Evolutionary conservation across 2,888 invertebrate genomes (phyloP).

Genomic region (Ferrisia virgata): DNA sequence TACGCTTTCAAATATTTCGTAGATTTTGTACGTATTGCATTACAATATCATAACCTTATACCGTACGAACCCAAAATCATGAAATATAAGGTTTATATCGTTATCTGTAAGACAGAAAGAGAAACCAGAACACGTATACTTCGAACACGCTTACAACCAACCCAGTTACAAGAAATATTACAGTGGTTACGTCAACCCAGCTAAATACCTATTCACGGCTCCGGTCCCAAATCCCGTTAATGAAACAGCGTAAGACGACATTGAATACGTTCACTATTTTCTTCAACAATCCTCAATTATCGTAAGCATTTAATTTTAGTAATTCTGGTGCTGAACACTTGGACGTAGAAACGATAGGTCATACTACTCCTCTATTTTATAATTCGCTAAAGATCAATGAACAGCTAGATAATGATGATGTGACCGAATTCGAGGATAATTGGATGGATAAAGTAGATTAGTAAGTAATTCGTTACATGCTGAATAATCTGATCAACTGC

Average conservation of each 20-base stretch:
- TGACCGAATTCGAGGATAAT: slow-evolving; percentile 27
- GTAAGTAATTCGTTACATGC: not conserved
- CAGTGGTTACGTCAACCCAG: slow-evolving; percentile 31
- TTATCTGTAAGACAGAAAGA: not conserved
- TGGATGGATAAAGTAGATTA: slow-evolving; percentile 35
- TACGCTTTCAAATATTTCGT: slow-evolving; percentile 38
- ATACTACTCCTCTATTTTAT: slow-evolving; percentile 11
- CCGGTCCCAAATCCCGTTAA: not conserved
- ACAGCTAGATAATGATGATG: not conserved
- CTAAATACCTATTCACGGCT: slow-evolving; percentile 30
- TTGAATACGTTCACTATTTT: too few relatives aligned
- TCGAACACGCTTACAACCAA: slow-evolving; percentile 37
- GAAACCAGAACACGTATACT: slow-evolving; percentile 33
- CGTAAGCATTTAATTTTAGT: not conserved
- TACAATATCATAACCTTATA: not conserved
- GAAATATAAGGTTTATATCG: not conserved
- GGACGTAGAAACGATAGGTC: slow-evolving; percentile 29
- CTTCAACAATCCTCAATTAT: not conserved
- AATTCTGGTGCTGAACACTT: not conserved
- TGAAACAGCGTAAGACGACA: slow-evolving; percentile 31
- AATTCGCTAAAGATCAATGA: slow-evolving; percentile 34
- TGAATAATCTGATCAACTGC: not conserved
- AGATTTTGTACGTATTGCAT: slow-evolving; percentile 12
- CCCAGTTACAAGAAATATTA: slow-evolving; percentile 34
- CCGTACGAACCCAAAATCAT: not conserved